Evolutionary conservation across 2,888 invertebrate species (phyloP), one percentile per base, ranked within the genome.

Genomic region (Rhingia campestris): DNA sequence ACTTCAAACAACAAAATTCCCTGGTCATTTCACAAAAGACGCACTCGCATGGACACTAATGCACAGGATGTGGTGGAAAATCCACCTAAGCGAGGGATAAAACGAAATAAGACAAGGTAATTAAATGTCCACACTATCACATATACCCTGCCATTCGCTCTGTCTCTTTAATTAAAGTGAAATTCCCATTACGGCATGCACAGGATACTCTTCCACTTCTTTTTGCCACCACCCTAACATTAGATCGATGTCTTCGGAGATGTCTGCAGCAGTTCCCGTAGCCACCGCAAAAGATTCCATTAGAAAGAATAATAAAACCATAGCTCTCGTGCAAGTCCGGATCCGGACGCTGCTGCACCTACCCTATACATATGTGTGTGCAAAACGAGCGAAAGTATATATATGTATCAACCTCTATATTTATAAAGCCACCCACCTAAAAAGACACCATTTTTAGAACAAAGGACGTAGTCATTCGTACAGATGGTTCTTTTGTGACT

Each of bases 401-500:
- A 22, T 22, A 22, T 22, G 2, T 22, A 22, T 22, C 2, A 22
- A 2, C 22, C 22, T 22, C 1, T 22, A 22, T 22, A 22, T 22
- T 22, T 33, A 81, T 53, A 43, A 33, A 47, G 10, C 53, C 45
- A 7, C 69, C 64, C 79, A 69, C 73, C 58, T 63, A 51, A 54
- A 43, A 41, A 56, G 63, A 79, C 47, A 53, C 43, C 32, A 67
- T 79, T 79, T 63, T 37, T 64, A 70, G 74, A 74, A 79, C 84
- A 79, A 84, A 64, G 64, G 59, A 80, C 59, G 22, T 22, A 70
- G 47, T 64, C 41, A 54, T 69, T 74, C 69, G 58, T 43, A 33
- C 79, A 80, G 80, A 80, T 84, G 80, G 64, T 84, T 70, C 82
- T 74, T 77, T 76, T 77, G 77, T 77, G 72, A 67, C 73, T 81